These are phyloP conservation scores for Hololepta plana DNA, from an alignment of 2,888 invertebrate genomes.

Conservation along the genomic window DNA sequence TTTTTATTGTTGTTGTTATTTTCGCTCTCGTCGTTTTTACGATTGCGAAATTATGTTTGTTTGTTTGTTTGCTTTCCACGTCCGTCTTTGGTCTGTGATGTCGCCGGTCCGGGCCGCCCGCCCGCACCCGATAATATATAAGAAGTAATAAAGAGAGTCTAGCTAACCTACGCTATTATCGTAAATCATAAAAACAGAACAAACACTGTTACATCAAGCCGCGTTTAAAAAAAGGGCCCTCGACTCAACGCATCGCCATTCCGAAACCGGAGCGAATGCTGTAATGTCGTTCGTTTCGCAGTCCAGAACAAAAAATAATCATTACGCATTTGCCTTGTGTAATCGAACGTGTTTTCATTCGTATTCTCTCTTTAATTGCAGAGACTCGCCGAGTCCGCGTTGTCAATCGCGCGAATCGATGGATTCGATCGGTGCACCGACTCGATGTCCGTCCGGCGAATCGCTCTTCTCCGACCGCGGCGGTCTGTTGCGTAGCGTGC, in stretches of 20 bases:
- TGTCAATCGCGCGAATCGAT: constrained; percentile 67
- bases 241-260: no score
- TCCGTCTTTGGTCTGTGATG: no score
- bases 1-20: no score
- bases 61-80: no score
- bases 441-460: constrained; percentile 60
- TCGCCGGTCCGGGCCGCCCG: no score
- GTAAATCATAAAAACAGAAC: constrained; percentile 19
- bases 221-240: no score
- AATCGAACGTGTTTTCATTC: background rate
- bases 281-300: no score
- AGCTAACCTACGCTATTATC: constrained; percentile 16
- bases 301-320: background rate
- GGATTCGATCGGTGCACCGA: constrained; percentile 43
- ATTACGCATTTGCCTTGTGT: background rate
- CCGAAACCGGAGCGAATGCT: no score
- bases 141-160: no score
- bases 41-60: no score
- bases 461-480: constrained; percentile 52
- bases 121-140: no score
- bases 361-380: constrained; percentile 34
- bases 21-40: no score
- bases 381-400: constrained; percentile 57
- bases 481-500: constrained; percentile 27
- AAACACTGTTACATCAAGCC: constrained; percentile 15